Conservation (phyloP, 2,888 invertebrate genomes). For the Agriopis aurantiaria region DNA sequence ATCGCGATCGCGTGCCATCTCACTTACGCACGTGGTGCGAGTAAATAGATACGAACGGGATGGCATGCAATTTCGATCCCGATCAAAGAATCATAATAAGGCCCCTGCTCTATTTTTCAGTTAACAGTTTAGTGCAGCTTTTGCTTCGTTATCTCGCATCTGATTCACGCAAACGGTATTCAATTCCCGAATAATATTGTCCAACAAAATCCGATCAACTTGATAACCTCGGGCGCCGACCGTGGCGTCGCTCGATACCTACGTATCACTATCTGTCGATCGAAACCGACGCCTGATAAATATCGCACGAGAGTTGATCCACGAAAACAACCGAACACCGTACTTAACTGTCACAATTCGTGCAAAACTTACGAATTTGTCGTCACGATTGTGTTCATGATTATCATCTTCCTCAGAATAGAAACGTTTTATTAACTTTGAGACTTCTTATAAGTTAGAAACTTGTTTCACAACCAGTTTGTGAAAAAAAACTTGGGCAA, state of each 20-base stretch:
- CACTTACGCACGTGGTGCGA: too few relatives aligned
- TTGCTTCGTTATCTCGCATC: conserved; percentile 18
- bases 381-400: conserved; percentile 69
- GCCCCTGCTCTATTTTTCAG: conserved; percentile 2
- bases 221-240: conserved; percentile 43
- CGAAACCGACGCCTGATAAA: conserved; percentile 42
- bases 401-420: conserved; percentile 57
- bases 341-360: conserved; percentile 61
- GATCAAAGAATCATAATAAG: too few relatives aligned
- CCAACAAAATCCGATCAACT: conserved; percentile 30
- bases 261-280: conserved; percentile 43
- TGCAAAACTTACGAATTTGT: conserved; percentile 71
- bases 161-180: conserved; percentile 29
- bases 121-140: conserved; percentile 2
- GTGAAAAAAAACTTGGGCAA: conserved; percentile 29
- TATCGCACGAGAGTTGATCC: conserved; percentile 36
- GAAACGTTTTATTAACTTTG: conserved; percentile 33
- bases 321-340: conserved; percentile 7
- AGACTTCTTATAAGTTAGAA: conserved; percentile 28
- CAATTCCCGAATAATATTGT: conserved; percentile 41
- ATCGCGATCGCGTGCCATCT: too few relatives aligned
- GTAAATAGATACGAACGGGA: too few relatives aligned
- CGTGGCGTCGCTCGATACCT: conserved; percentile 42
- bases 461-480: conserved; percentile 15
- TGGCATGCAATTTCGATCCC: too few relatives aligned